Percentiles rank a stretch among this genome's conserved stretches.
phyloP scores from a whole-genome alignment of 2,113 vertebrate species.

The Entomyzon cyanotis region DNA sequence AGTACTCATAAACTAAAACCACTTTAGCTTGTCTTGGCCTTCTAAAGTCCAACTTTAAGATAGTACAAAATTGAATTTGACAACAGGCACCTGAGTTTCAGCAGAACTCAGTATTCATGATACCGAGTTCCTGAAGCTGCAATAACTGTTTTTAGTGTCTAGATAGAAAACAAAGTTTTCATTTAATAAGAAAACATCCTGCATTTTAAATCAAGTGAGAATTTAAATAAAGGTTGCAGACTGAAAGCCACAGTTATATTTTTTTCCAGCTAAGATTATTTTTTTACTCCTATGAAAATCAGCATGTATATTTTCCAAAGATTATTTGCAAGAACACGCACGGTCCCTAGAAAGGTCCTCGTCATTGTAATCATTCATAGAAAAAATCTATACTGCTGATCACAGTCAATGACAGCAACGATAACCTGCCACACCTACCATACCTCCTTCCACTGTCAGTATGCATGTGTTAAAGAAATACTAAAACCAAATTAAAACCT shows the following conservation, averaged over 20 bases:
- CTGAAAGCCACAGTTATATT: not conserved
- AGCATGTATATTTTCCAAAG: not conserved
- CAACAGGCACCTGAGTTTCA: not conserved
- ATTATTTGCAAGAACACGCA: accelerated
- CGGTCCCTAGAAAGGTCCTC: not conserved
- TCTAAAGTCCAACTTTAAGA: not conserved
- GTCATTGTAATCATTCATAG: not conserved
- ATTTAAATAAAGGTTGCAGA: not conserved
- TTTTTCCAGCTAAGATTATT: not conserved
- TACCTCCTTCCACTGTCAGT: not conserved
- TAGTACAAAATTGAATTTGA: not conserved
- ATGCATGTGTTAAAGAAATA: not conserved
- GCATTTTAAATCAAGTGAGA: not conserved
- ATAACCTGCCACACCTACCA: not conserved
- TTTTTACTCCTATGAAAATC: not conserved
- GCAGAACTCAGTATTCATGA: accelerated
- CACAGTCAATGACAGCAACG: not conserved
- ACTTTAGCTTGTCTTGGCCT: not conserved
- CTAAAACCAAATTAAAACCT: not conserved
- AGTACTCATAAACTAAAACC: not conserved
- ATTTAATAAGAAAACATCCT: not conserved
- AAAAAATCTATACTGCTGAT: not conserved
- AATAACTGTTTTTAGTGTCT: not conserved
- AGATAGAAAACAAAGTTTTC: not conserved
- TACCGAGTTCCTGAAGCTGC: not conserved